phyloP scores from a whole-genome alignment of 2,888 invertebrate genomes.

The Agriotes lineatus region DNA sequence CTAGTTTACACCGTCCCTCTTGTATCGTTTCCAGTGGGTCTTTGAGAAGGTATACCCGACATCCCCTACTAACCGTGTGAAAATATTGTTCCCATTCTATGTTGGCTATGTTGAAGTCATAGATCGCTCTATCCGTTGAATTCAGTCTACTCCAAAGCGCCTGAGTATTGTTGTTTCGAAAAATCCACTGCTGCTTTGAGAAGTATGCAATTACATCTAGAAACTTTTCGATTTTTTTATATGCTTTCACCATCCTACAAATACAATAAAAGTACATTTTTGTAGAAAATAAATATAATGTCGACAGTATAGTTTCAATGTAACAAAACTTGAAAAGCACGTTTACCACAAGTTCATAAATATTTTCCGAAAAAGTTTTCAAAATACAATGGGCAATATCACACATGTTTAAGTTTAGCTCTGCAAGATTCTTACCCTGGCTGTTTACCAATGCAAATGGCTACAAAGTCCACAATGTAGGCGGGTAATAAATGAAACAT shows the following conservation, averaged over 20 bases:
- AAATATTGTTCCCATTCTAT: constrained; percentile 81
- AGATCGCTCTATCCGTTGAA: constrained; percentile 68
- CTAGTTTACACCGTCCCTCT: constrained; percentile 71
- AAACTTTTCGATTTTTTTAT: constrained; percentile 84
- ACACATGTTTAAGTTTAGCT: no score
- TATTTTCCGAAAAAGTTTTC: no score
- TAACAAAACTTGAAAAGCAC: no score
- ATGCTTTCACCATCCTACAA: constrained; percentile 80
- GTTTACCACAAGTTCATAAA: not conserved
- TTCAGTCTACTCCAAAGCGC: constrained; percentile 69
- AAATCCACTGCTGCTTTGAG: constrained; percentile 74
- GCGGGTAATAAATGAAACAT: constrained; percentile 75
- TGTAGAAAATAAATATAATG: not conserved
- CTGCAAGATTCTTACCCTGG: no score
- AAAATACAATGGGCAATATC: no score
- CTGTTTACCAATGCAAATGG: constrained; percentile 72
- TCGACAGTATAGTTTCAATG: no score
- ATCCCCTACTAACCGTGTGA: constrained; percentile 76
- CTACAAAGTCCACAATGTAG: constrained; percentile 70
- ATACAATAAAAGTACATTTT: not conserved
- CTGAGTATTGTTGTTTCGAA: constrained; percentile 68
- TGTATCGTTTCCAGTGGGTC: constrained; percentile 79
- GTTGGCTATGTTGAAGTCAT: constrained; percentile 77
- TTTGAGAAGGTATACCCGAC: constrained; percentile 80
- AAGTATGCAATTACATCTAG: constrained; percentile 82